These are phyloP conservation scores for Subacronicta megacephala DNA, from an alignment of 2,888 invertebrate genomes.

Conservation along the genomic window DNA sequence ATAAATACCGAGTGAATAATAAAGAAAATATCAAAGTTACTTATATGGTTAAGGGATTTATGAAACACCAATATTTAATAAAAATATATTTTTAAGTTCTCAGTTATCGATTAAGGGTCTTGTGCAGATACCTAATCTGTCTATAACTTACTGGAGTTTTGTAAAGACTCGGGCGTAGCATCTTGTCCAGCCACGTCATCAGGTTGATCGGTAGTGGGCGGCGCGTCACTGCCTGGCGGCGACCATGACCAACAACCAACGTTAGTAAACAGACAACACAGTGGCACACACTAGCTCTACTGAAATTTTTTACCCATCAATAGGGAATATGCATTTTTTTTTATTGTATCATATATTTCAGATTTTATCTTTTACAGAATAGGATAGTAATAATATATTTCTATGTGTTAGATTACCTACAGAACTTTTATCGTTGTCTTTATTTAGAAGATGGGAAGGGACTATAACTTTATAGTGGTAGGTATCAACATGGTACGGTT, in stretches of 20 bases:
- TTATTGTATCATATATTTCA: too few species aligned
- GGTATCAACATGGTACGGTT: too few species aligned
- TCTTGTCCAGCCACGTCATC: conserved; percentile 61
- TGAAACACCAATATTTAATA: neutral
- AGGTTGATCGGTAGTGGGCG: conserved; percentile 67
- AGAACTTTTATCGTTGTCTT: too few species aligned
- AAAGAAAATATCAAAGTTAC: neutral
- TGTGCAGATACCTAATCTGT: conserved; percentile 32
- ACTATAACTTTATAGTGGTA: too few species aligned
- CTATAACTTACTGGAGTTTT: conserved; percentile 70
- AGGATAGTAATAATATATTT: too few species aligned
- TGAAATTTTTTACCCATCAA: conserved; percentile 14
- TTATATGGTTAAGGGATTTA: conserved; percentile 3
- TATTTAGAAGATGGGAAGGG: too few species aligned
- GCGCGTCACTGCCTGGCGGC: conserved; percentile 68
- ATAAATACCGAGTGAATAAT: conserved; percentile 10
- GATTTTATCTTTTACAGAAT: too few species aligned
- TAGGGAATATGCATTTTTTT: too few species aligned
- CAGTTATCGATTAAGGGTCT: neutral
- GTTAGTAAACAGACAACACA: conserved; percentile 78
- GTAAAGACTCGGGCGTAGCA: conserved; percentile 63
- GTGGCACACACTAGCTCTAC: conserved; percentile 48
- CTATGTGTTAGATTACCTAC: too few species aligned
- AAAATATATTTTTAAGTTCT: conserved; percentile 6
- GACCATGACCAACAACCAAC: conserved; percentile 69